phyloP scores from a whole-genome alignment of 2,797 vertebrate species.

The Catamblyrhynchus diadema region DNA sequence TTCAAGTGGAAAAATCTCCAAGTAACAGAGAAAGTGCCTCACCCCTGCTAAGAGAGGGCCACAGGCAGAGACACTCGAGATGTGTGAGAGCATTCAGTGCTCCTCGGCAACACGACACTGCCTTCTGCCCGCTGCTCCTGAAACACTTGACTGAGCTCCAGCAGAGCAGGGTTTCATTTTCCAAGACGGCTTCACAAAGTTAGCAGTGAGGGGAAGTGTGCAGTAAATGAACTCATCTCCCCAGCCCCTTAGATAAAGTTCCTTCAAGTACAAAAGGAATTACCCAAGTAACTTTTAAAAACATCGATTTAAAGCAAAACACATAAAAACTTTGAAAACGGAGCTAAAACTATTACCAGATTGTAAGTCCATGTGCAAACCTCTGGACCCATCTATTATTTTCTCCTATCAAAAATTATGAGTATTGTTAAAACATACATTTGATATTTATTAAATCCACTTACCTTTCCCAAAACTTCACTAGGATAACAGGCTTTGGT shows the following conservation, averaged over 20 bases:
- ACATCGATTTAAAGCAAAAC: background rate
- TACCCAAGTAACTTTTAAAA: background rate
- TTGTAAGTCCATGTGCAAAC: background rate
- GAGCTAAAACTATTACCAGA: background rate
- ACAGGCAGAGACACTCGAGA: background rate
- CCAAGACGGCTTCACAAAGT: background rate
- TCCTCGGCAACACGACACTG: background rate
- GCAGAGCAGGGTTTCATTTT: slow-evolving; percentile 24
- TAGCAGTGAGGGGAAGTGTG: background rate
- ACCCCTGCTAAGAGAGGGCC: background rate
- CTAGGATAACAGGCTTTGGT: background rate
- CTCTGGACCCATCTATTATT: background rate
- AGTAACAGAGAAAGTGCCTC: background rate
- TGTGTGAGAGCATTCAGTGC: background rate
- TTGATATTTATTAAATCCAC: background rate
- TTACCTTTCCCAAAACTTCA: background rate
- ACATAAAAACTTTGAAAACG: background rate
- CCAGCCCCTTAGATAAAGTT: background rate
- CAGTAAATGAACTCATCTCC: background rate
- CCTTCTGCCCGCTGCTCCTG: background rate
- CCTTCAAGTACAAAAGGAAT: background rate
- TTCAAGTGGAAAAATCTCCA: background rate
- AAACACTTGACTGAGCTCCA: slow-evolving; percentile 27
- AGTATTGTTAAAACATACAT: background rate
- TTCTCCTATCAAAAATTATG: background rate